phyloP scores from a whole-genome alignment of 2,888 invertebrate genomes.

The Xestobium rufovillosum region DNA sequence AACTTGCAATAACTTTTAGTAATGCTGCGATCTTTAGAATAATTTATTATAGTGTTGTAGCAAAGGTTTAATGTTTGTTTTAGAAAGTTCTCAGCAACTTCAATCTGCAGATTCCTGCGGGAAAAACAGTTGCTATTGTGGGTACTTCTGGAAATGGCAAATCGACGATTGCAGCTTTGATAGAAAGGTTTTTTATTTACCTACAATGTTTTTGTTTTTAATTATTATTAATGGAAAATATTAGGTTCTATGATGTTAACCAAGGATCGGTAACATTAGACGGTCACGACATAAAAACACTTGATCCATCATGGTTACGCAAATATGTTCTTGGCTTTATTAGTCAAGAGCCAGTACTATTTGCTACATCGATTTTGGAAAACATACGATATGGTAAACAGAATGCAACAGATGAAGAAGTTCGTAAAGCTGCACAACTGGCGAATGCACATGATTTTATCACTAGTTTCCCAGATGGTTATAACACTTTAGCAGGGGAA shows the following conservation, averaged over 20 bases:
- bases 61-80: conserved; percentile 30
- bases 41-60: no score
- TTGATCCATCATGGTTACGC: conserved; percentile 81
- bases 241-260: conserved; percentile 74
- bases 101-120: conserved; percentile 72
- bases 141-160: conserved; percentile 94
- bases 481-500: conserved; percentile 82
- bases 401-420: conserved; percentile 61
- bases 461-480: conserved; percentile 69
- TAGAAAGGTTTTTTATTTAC: conserved; percentile 65
- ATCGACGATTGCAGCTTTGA: conserved; percentile 80
- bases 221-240: conserved; percentile 18
- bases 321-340: conserved; percentile 79
- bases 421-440: conserved; percentile 67
- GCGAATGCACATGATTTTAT: conserved; percentile 95
- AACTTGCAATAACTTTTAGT: no score
- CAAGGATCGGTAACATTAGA: conserved; percentile 69
- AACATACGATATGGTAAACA: conserved; percentile 88
- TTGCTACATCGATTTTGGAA: conserved; percentile 84
- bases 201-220: neutral
- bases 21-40: no score
- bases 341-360: conserved; percentile 89
- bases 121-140: conserved; percentile 86
- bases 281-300: conserved; percentile 57
- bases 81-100: conserved; percentile 76